phyloP scores from a whole-genome alignment of 37 sponge, comb jelly and placozoan species.

The Diacarnus erythraeanus region DNA sequence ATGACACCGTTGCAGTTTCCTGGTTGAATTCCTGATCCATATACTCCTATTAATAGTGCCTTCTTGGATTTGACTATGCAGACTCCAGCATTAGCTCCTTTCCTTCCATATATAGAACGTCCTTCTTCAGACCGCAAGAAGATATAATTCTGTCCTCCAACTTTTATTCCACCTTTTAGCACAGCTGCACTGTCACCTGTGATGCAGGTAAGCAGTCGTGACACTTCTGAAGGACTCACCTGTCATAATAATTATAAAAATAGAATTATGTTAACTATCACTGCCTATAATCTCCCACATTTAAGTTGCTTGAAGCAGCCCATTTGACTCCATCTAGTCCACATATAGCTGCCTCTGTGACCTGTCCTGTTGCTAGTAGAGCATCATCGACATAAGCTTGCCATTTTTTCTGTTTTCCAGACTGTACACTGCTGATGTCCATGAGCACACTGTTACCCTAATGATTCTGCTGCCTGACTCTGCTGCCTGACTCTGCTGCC shows the following conservation, averaged over 20 bases:
- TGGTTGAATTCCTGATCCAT: conserved; percentile 67
- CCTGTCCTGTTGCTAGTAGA: conserved; percentile 67
- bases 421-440: conserved; percentile 2
- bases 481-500: not conserved
- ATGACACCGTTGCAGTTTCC: conserved; percentile 66
- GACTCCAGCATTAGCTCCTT: conserved; percentile 57
- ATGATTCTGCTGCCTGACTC: not conserved
- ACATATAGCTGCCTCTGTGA: conserved; percentile 75
- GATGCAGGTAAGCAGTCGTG: conserved; percentile 48
- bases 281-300: conserved; percentile 20
- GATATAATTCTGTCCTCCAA: conserved; percentile 49
- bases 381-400: conserved; percentile 76
- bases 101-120: conserved; percentile 54
- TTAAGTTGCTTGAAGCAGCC: conserved; percentile 60
- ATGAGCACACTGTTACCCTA: no score
- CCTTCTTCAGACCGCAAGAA: conserved; percentile 43
- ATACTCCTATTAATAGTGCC: conserved; percentile 64
- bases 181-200: conserved; percentile 51
- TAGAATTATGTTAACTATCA: not conserved
- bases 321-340: conserved; percentile 69
- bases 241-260: not conserved
- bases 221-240: conserved; percentile 56
- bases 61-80: conserved; percentile 60
- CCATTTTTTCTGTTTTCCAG: conserved; percentile 46
- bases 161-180: conserved; percentile 47